A percentile compares a stretch with the other conserved stretches of the same genome.
These are phyloP conservation scores for Oncorhynchus keta DNA, from an alignment of 2,113 vertebrate genomes.

Conservation along the genomic window DNA sequence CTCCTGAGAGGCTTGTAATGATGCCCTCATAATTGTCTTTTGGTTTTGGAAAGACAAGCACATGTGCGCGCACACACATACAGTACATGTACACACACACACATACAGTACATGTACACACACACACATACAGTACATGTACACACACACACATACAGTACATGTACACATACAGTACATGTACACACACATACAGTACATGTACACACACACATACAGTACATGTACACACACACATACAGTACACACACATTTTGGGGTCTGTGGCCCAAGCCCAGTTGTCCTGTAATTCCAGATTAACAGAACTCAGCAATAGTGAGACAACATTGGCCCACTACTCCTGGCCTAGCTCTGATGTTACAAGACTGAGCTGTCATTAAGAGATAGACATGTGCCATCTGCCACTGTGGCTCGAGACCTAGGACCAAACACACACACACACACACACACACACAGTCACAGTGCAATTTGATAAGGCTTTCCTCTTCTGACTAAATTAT, in stretches of 20 bases:
- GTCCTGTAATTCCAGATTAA: slow-evolving; percentile 63
- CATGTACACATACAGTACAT: not conserved
- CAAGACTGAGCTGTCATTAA: slow-evolving; percentile 50
- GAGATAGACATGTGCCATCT: slow-evolving; percentile 48
- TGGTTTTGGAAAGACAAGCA: slow-evolving; percentile 9
- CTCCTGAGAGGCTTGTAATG: slow-evolving; percentile 39
- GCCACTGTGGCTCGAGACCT: slow-evolving; percentile 50
- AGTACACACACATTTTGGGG: slow-evolving; percentile 22
- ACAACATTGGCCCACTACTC: slow-evolving; percentile 17
- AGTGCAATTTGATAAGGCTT: not conserved
- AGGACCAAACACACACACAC: not conserved
- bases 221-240: not conserved
- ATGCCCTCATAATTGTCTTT: slow-evolving; percentile 21
- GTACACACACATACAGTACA: not conserved
- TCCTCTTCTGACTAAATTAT: not conserved
- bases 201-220: not conserved
- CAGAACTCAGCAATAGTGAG: slow-evolving; percentile 51
- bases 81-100: not conserved
- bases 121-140: slow-evolving; percentile 4
- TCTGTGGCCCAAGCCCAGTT: slow-evolving; percentile 9
- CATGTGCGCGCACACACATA: not conserved
- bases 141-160: not conserved
- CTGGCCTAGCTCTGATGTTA: not conserved
- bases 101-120: not conserved
- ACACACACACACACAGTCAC: not conserved